Evolutionary conservation across 2,888 invertebrate species (phyloP), one percentile per base, ranked within the genome.

Genomic region (Synanthedon vespiformis): DNA sequence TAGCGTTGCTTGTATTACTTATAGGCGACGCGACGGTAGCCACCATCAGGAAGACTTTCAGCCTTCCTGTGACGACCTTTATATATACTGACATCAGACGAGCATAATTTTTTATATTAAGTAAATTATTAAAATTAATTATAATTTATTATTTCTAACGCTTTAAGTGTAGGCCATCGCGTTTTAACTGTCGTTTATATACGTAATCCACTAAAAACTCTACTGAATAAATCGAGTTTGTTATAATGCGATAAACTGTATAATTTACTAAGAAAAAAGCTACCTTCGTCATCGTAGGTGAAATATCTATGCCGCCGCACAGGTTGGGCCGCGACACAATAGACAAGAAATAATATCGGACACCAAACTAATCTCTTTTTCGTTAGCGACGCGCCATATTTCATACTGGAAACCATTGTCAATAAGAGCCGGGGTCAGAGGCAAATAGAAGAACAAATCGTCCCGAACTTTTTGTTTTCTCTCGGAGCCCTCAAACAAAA

Each of bases 351-450:
- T 77, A 80, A 82, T 82, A 81, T 82, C 80, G 73, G 79, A 74
- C 77, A 76, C 74, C 75, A 34, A 34, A 34, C 34, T 81, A 84
- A 86, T 84, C 84, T 83, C 76, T 80, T 79, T 83, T 84, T 79
- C 77, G 78, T 85, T 80, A 80, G 73, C 78, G 76, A 70, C 77
- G 72, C 78, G 73, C 83, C 82, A 85, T 87, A 86, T 84, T 85
- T 87, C 85, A 86, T 86, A 77, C 81, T 79, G 84, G 81, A 83
- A 84, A 83, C 79, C 77, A 85, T 87, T 87, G 87, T 86, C 85
- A 85, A 84, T 84, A 82, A 72, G 71, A 74, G 65, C 77, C 77
- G 84, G 80, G 85, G 85, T 85, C 85, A 82, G 79, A 78, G 80
- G 81, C 85, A 85, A 85, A 83, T 80, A 82, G 77, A 74, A 84